phyloP scores from a whole-genome alignment of 1,140 invertebrate species.

The Ips nitidus region DNA sequence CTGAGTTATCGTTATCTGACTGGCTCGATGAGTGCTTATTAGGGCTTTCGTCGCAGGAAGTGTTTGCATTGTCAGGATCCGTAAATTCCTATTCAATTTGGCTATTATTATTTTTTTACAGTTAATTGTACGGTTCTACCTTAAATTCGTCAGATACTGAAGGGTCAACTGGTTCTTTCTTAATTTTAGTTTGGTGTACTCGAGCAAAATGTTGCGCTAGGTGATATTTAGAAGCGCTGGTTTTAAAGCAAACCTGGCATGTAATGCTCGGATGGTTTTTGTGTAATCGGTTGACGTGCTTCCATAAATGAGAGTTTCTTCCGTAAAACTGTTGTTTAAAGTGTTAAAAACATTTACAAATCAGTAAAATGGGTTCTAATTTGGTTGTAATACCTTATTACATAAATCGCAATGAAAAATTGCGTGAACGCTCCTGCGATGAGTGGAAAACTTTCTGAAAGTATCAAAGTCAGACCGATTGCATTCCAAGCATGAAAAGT shows the following conservation, averaged over 20 bases:
- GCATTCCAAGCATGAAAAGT: constrained; percentile 48
- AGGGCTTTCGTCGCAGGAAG: no score
- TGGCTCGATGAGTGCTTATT: no score
- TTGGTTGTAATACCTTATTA: constrained; percentile 51
- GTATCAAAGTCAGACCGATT: constrained; percentile 49
- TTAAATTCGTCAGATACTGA: no score
- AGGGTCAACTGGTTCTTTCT: no score
- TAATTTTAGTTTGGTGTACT: constrained; percentile 54
- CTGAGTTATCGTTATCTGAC: no score
- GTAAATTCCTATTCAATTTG: no score
- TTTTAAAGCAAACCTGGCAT: constrained; percentile 61
- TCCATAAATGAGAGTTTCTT: constrained; percentile 64
- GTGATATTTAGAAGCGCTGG: constrained; percentile 62
- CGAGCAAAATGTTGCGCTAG: constrained; percentile 61
- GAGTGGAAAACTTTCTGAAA: constrained; percentile 58
- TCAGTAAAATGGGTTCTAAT: not conserved
- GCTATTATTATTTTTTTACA: no score
- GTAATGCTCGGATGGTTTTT: constrained; percentile 64
- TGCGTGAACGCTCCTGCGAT: constrained; percentile 58
- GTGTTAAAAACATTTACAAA: no score
- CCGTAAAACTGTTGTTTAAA: constrained; percentile 54
- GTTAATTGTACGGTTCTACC: no score
- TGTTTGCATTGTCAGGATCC: no score
- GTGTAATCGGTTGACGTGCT: constrained; percentile 64
- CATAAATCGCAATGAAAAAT: constrained; percentile 65